Conservation (phyloP, 2,888 invertebrate genomes). For the Sturmia bella region DNA sequence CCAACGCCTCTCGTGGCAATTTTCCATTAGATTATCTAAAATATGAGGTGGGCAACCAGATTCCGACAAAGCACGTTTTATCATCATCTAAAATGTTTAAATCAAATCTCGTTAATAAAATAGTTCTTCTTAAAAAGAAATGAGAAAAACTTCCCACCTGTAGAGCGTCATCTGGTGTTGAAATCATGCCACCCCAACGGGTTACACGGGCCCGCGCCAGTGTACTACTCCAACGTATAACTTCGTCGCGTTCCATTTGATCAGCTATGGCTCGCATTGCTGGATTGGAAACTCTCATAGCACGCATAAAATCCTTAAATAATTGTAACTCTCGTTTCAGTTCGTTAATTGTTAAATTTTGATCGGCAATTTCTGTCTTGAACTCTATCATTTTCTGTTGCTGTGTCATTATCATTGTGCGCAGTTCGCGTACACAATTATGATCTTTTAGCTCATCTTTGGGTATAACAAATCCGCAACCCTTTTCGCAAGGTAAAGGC, state of each 20-base stretch:
- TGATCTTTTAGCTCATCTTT: constrained; percentile 97
- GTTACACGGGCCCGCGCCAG: constrained; percentile 93
- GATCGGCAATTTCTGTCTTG: constrained; percentile 93
- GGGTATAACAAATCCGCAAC: constrained; percentile 96
- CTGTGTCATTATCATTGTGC: constrained; percentile 91
- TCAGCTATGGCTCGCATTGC: constrained; percentile 95
- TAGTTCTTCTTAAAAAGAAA: constrained; percentile 2
- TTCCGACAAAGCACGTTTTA: constrained; percentile 94
- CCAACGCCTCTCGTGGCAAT: constrained; percentile 98
- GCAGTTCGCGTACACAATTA: constrained; percentile 94
- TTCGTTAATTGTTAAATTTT: constrained; percentile 93
- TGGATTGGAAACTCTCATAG: constrained; percentile 95
- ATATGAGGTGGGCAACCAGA: constrained; percentile 97
- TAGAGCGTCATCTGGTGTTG: constrained; percentile 96
- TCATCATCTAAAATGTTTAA: constrained; percentile 88
- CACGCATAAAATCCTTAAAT: constrained; percentile 96
- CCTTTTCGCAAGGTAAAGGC: constrained; percentile 95
- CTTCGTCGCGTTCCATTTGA: constrained; percentile 97
- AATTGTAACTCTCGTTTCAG: constrained; percentile 93
- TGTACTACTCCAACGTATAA: constrained; percentile 93
- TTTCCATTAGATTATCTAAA: constrained; percentile 97
- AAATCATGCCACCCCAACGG: constrained; percentile 99
- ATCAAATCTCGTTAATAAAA: not conserved
- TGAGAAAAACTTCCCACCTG: constrained; percentile 84
- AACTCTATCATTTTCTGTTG: constrained; percentile 93